Evolutionary conservation across 2,888 invertebrate species (phyloP).

Genomic region (Halictus ligatus): DNA sequence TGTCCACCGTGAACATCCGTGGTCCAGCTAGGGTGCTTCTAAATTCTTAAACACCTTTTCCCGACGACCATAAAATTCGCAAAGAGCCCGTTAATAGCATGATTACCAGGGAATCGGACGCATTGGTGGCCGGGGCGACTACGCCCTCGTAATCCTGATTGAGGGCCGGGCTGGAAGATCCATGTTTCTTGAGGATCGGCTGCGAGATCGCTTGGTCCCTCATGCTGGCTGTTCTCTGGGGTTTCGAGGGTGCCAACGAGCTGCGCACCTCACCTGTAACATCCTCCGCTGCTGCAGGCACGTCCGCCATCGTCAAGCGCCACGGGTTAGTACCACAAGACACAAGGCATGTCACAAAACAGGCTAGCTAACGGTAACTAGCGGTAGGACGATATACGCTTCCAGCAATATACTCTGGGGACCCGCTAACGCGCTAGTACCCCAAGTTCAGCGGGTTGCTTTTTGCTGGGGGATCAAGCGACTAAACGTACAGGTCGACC

Average conservation of each 20-base stretch:
- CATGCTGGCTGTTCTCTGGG: slow-evolving; percentile 94
- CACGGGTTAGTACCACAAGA: slow-evolving; percentile 83
- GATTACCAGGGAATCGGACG: slow-evolving; percentile 78
- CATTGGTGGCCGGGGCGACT: slow-evolving; percentile 67
- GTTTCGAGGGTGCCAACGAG: slow-evolving; percentile 92
- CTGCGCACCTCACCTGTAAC: slow-evolving; percentile 92
- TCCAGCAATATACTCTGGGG: slow-evolving; percentile 22
- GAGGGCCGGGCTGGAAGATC: slow-evolving; percentile 43
- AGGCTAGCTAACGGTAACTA: slow-evolving; percentile 77
- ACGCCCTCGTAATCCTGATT: slow-evolving; percentile 76
- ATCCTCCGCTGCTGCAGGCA: slow-evolving; percentile 84
- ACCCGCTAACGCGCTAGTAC: slow-evolving; percentile 36
- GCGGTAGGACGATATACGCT: slow-evolving; percentile 44
- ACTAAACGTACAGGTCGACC: slow-evolving; percentile 3
- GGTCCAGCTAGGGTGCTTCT: background rate
- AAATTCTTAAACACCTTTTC: slow-evolving; percentile 20
- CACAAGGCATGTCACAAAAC: slow-evolving; percentile 81
- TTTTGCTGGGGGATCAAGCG: slow-evolving; percentile 26
- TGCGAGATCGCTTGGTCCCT: slow-evolving; percentile 86
- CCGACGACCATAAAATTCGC: slow-evolving; percentile 20
- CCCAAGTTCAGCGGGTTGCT: slow-evolving; percentile 12
- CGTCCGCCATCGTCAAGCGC: slow-evolving; percentile 83
- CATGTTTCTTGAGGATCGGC: slow-evolving; percentile 73
- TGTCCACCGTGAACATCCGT: background rate
- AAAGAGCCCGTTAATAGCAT: slow-evolving; percentile 28